A percentile compares a stretch with the other conserved stretches of the same genome.
Evolutionary conservation across 2,888 invertebrate genomes (phyloP).

Genomic region (Netelia fuscicornis): DNA sequence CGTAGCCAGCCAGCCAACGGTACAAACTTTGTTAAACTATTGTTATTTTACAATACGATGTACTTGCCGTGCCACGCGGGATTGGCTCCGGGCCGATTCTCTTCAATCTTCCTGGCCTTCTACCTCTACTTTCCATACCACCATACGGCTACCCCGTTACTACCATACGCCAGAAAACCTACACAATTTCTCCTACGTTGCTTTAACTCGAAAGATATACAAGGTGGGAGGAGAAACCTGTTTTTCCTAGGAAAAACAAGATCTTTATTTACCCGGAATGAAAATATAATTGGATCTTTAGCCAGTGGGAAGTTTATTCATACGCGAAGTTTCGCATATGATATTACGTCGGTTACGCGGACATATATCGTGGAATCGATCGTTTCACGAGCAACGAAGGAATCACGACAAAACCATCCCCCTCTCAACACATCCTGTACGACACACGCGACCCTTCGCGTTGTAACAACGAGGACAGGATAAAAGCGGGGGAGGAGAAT

Average conservation of each 20-base stretch:
- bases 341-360: not conserved
- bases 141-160: not conserved
- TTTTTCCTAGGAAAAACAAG: constrained; percentile 8
- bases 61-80: constrained; percentile 50
- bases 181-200: not conserved
- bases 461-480: not conserved
- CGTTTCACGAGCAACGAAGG: not conserved
- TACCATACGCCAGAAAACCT: not conserved
- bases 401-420: not conserved
- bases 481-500: not conserved
- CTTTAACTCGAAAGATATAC: not conserved
- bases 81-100: constrained; percentile 55
- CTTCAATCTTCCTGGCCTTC: constrained; percentile 46
- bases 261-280: not conserved
- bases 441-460: not conserved
- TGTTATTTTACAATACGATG: constrained; percentile 65
- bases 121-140: not conserved
- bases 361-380: not conserved
- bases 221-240: not conserved
- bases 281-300: not conserved
- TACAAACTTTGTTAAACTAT: constrained; percentile 65
- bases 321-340: not conserved
- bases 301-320: not conserved
- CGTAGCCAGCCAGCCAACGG: constrained; percentile 40
- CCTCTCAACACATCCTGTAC: too few species aligned